phyloP scores from a whole-genome alignment of 1,140 invertebrate species.

The Plutomurus gul region DNA sequence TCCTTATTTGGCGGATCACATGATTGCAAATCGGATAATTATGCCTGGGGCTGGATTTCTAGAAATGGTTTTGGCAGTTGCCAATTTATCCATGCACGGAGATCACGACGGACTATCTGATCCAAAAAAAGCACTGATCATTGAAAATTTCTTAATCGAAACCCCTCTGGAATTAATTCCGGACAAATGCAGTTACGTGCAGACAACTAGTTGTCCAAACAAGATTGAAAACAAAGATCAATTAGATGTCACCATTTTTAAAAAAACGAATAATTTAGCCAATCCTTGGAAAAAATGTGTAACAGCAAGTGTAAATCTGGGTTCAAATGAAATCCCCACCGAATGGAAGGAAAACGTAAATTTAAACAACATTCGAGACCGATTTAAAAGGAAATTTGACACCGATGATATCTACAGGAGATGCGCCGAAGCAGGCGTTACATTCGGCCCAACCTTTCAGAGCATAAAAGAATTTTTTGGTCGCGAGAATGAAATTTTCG shows the following conservation, averaged over 20 bases:
- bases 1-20: conserved; percentile 34
- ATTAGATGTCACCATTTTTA: neutral
- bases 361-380: neutral
- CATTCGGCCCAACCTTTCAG: conserved; percentile 41
- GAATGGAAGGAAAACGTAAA: neutral
- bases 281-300: neutral
- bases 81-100: neutral
- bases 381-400: neutral
- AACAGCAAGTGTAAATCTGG: neutral
- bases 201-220: neutral
- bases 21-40: conserved; percentile 13
- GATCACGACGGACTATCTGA: neutral
- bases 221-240: neutral
- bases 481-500: neutral
- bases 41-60: conserved; percentile 39
- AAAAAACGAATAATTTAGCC: neutral
- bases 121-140: neutral
- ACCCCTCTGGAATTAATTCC: conserved; percentile 4
- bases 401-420: neutral
- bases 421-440: conserved; percentile 12
- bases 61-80: conserved; percentile 29
- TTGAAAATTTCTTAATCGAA: conserved; percentile 32
- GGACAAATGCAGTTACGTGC: neutral
- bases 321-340: neutral
- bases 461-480: conserved; percentile 17